These are phyloP conservation scores for Pristionchus mayeri DNA, from an alignment of 2,888 invertebrate species.

Conservation along the genomic window DNA sequence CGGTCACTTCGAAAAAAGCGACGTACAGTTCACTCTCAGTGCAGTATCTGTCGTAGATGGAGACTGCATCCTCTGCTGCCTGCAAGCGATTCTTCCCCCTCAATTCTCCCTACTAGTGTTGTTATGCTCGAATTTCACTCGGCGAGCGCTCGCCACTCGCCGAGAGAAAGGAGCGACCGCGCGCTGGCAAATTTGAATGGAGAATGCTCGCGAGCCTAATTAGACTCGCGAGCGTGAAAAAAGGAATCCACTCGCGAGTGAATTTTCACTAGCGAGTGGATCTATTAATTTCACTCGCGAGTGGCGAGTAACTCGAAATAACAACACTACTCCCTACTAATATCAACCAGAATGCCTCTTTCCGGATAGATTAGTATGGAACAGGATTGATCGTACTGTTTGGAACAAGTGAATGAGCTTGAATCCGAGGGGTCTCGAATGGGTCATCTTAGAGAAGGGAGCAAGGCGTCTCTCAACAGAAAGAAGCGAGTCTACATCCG, in stretches of 20 bases:
- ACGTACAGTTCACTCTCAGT: constrained; percentile 46
- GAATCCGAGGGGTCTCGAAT: neutral
- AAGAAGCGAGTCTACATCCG: constrained; percentile 2
- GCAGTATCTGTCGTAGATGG: constrained; percentile 36
- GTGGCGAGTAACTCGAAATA: too few species aligned
- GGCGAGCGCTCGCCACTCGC: too few species aligned
- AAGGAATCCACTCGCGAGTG: too few species aligned
- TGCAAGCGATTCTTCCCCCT: too few species aligned
- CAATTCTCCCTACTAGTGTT: too few species aligned
- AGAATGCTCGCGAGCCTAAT: too few species aligned
- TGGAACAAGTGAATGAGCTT: constrained; percentile 5
- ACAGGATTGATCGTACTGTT: neutral
- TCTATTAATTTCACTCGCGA: too few species aligned
- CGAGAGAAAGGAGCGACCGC: too few species aligned
- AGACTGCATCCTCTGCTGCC: neutral
- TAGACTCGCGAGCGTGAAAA: too few species aligned
- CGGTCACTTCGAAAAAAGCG: constrained; percentile 30
- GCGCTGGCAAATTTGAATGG: too few species aligned
- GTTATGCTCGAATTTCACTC: neutral
- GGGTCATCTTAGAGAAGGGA: neutral
- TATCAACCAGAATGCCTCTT: neutral
- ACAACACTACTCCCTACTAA: too few species aligned
- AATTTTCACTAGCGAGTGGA: too few species aligned
- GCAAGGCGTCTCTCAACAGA: constrained; percentile 35
- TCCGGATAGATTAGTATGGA: neutral